Evolutionary conservation across 1,140 invertebrate species (phyloP).

Genomic region (Rhizoglyphus robini): DNA sequence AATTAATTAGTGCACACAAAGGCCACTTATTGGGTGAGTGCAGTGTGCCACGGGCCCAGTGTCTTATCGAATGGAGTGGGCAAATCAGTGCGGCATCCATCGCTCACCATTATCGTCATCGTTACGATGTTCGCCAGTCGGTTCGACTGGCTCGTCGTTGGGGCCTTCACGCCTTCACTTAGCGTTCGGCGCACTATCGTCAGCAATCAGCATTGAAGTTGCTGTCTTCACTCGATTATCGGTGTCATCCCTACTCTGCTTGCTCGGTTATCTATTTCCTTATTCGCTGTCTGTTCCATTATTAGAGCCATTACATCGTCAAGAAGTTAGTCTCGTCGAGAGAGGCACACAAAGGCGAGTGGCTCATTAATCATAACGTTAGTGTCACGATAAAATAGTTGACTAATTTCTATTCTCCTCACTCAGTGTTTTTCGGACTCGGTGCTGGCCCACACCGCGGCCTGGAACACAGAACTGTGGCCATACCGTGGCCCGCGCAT

Average conservation of each 20-base stretch:
- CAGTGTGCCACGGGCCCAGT: neutral
- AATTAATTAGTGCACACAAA: conserved; percentile 13
- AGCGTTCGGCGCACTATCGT: neutral
- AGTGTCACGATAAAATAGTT: conserved; percentile 14
- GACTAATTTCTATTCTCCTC: conserved; percentile 10
- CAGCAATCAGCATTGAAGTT: conserved; percentile 3
- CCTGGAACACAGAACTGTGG: too few species aligned
- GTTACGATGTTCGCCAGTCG: too few species aligned
- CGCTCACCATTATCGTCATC: neutral
- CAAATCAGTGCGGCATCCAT: conserved; percentile 4
- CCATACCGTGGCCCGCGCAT: too few species aligned
- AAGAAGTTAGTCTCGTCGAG: neutral
- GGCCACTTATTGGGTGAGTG: neutral
- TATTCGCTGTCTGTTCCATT: neutral
- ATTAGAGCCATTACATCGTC: conserved; percentile 12
- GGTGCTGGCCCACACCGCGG: too few species aligned
- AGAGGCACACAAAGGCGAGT: neutral
- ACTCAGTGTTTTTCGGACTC: neutral
- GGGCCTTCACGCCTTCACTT: neutral
- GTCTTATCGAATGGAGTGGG: neutral
- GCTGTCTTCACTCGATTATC: conserved; percentile 14
- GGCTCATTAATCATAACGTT: conserved; percentile 14
- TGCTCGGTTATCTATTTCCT: neutral
- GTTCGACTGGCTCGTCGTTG: too few species aligned
- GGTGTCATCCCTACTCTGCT: neutral